Evolutionary conservation across 2,888 invertebrate species (phyloP), one percentile per base, ranked within the genome.

Genomic region (Blera fallax): DNA sequence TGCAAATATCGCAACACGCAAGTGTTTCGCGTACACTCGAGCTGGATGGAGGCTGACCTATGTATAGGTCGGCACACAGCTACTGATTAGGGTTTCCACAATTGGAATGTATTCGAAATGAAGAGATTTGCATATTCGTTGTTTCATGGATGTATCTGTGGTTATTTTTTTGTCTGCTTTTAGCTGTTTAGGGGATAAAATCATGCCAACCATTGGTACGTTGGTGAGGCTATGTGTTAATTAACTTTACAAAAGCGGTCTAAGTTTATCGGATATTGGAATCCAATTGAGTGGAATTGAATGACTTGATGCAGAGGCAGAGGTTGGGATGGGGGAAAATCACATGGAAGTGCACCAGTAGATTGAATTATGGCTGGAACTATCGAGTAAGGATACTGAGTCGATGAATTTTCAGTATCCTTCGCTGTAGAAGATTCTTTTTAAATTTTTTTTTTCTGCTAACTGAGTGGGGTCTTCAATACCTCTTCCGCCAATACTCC

Each of bases 121-220:
- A 73, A 40, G 45, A 50, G 58, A 83, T 83, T 83, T 83, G 67
- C 73, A 83, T 73, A 73, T 78, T 79, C 40, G 50, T 40, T 62
- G 56, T 56, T 81, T 40, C 27, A 56, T 21, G 27, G 48, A 24
- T 50, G 21, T 24, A 16, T 34, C 48, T 73, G 4, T 34, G 11
- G 52, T 52, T 40, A 7, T 32, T 34, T 29, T 40, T 40, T 27
- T n/a, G n/a, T n/a, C n/a, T n/a, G n/a, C n/a, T 74, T 52, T 43
- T 54, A n/a, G 29, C 11, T 21, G 43, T 52, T 64, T 54, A 43
- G 43, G 24, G 52, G 10, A 11, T 58, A 24, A 10, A 58, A 56
- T n/a, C 32, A 34, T 48, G 21, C 34, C 37, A 52, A 50, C 37
- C 10, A 45, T 27, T 27, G 16, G 14, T 62, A 10, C 1, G 45